Conservation (phyloP, 2,888 invertebrate species). For the Hyposoter didymator region DNA sequence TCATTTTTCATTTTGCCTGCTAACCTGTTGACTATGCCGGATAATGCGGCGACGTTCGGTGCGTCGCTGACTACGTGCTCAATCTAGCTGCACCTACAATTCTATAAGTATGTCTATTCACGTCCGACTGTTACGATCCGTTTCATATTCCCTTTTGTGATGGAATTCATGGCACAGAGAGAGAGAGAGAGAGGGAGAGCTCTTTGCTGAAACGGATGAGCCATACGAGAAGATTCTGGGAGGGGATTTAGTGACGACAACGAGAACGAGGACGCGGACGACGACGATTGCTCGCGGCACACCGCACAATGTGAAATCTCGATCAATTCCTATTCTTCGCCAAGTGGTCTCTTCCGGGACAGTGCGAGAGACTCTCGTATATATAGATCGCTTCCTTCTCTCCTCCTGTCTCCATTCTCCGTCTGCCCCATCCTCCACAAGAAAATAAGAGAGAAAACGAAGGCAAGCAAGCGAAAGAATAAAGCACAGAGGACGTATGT, state of each 20-base stretch:
- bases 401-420: conserved; percentile 49
- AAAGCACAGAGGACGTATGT: conserved; percentile 52
- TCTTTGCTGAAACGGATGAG: conserved; percentile 50
- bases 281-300: conserved; percentile 62
- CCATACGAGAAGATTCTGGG: conserved; percentile 29
- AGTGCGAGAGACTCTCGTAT: conserved; percentile 40
- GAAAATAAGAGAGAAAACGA: conserved; percentile 19
- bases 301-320: conserved; percentile 67
- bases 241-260: conserved; percentile 50
- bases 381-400: conserved; percentile 49
- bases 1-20: conserved; percentile 15
- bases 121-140: conserved; percentile 46
- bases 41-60: not conserved
- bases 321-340: conserved; percentile 69
- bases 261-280: conserved; percentile 37
- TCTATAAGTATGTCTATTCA: conserved; percentile 38
- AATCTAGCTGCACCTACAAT: conserved; percentile 11
- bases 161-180: conserved; percentile 42
- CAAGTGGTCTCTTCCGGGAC: conserved; percentile 68
- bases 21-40: conserved; percentile 54
- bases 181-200: not conserved
- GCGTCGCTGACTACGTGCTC: not conserved
- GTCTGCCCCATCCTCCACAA: conserved; percentile 36
- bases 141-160: conserved; percentile 58
- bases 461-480: conserved; percentile 24